phyloP scores from a whole-genome alignment of 1,140 invertebrate species.

The Sinella curviseta region DNA sequence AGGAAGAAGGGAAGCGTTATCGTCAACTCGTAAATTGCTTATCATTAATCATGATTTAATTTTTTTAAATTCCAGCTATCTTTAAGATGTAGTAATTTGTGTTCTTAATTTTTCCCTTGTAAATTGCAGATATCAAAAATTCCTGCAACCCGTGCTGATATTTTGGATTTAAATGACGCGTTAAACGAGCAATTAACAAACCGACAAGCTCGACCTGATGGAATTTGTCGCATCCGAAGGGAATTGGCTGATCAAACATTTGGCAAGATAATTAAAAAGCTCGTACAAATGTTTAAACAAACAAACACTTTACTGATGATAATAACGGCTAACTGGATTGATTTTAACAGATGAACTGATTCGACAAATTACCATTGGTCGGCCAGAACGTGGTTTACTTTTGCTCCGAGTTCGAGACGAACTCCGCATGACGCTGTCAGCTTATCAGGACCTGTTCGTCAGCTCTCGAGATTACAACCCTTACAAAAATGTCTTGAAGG shows the following conservation, averaged over 20 bases:
- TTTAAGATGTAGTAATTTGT: too few species aligned
- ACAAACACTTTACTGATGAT: too few species aligned
- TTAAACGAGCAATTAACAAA: constrained; percentile 19
- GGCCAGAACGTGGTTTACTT: constrained; percentile 63
- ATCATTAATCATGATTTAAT: background rate
- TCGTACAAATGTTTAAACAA: background rate
- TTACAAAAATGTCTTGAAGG: constrained; percentile 1
- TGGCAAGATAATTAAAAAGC: background rate
- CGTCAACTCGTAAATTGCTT: background rate
- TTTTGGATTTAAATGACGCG: constrained; percentile 10
- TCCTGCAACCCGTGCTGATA: constrained; percentile 4
- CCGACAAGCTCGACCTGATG: constrained; percentile 25
- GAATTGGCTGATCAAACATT: constrained; percentile 15
- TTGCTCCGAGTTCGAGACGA: constrained; percentile 64
- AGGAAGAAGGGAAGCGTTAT: constrained; percentile 21
- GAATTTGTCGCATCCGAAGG: constrained; percentile 15
- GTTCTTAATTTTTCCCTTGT: background rate
- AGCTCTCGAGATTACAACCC: constrained; percentile 12
- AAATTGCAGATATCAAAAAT: constrained; percentile 3
- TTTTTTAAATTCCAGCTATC: too few species aligned
- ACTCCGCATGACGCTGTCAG: constrained; percentile 63
- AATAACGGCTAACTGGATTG: background rate
- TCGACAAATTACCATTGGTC: constrained; percentile 65
- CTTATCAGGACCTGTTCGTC: constrained; percentile 53
- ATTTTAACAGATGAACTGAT: constrained; percentile 63